A percentile compares a stretch with the other conserved stretches of the same genome.
Evolutionary conservation across 2,888 invertebrate species (phyloP).

Genomic region (Melolontha melolontha): DNA sequence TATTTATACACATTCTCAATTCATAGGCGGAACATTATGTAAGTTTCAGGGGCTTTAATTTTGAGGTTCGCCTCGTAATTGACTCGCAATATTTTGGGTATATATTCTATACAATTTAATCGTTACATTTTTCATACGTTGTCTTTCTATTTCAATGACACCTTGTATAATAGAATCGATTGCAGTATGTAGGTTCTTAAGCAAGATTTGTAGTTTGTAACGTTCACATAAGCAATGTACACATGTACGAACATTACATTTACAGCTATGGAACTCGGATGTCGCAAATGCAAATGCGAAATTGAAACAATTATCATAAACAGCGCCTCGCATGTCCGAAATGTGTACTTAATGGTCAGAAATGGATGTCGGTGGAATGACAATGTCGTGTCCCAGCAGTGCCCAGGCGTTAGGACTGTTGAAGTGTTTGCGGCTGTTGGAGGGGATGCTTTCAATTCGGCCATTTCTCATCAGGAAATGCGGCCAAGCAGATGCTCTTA

Average conservation of each 20-base stretch:
- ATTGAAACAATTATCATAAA: slow-evolving; percentile 35
- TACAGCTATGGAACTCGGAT: neutral
- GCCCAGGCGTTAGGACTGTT: slow-evolving; percentile 2
- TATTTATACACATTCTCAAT: too few relatives aligned
- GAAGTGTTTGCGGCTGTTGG: slow-evolving; percentile 1
- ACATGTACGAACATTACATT: slow-evolving; percentile 16
- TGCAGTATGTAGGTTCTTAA: too few relatives aligned
- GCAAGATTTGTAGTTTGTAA: too few relatives aligned
- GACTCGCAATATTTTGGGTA: too few relatives aligned
- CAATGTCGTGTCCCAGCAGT: slow-evolving; percentile 32
- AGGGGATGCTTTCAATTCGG: neutral
- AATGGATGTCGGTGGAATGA: slow-evolving; percentile 40
- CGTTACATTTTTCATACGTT: too few relatives aligned
- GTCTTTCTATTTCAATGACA: too few relatives aligned
- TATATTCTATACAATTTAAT: too few relatives aligned
- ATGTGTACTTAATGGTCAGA: slow-evolving; percentile 33
- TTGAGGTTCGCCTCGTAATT: too few relatives aligned
- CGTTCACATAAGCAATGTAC: neutral
- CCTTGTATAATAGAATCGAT: too few relatives aligned
- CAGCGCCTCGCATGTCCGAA: slow-evolving; percentile 12
- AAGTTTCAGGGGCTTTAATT: too few relatives aligned
- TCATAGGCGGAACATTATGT: too few relatives aligned
- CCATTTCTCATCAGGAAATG: slow-evolving; percentile 22
- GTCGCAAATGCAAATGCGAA: slow-evolving; percentile 3
- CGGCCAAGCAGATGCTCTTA: slow-evolving; percentile 38